phyloP scores from a whole-genome alignment of 2,797 vertebrate genomes.

The Anisognathus igniventris region DNA sequence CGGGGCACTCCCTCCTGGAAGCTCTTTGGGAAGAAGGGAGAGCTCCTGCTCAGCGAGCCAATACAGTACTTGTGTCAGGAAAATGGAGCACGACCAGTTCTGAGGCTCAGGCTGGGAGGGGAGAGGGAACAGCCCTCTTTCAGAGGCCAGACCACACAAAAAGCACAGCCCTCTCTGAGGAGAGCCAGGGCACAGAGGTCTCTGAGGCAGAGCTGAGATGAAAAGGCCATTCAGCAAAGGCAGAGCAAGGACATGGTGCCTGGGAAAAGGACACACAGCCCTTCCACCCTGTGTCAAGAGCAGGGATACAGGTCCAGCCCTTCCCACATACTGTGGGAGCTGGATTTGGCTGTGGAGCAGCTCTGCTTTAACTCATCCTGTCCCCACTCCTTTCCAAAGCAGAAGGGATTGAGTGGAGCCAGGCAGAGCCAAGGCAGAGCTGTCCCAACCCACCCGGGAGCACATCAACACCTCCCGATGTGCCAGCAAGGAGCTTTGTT shows the following conservation, averaged over 20 bases:
- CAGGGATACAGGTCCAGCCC: rapidly evolving
- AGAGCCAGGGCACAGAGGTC: not conserved
- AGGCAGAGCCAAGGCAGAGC: not conserved
- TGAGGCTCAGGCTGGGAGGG: not conserved
- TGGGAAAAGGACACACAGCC: not conserved
- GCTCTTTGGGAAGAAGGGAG: constrained; percentile 10
- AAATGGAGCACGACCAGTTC: not conserved
- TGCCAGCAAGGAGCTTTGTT: not conserved
- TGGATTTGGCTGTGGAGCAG: not conserved
- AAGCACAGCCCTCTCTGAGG: not conserved
- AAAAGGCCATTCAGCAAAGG: not conserved
- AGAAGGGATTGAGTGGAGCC: not conserved
- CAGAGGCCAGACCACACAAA: not conserved
- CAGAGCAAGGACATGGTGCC: not conserved
- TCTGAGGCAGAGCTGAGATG: not conserved
- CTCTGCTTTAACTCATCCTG: not conserved
- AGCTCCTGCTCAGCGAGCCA: not conserved
- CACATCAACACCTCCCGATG: not conserved
- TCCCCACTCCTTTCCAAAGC: not conserved
- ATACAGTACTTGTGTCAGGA: constrained; percentile 57
- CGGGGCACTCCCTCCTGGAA: not conserved
- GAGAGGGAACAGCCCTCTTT: not conserved
- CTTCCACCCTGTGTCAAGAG: not conserved
- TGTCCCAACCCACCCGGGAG: not conserved
- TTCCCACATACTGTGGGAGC: rapidly evolving